Conservation (phyloP, 2,797 vertebrate species). For the Balearica regulorum region DNA sequence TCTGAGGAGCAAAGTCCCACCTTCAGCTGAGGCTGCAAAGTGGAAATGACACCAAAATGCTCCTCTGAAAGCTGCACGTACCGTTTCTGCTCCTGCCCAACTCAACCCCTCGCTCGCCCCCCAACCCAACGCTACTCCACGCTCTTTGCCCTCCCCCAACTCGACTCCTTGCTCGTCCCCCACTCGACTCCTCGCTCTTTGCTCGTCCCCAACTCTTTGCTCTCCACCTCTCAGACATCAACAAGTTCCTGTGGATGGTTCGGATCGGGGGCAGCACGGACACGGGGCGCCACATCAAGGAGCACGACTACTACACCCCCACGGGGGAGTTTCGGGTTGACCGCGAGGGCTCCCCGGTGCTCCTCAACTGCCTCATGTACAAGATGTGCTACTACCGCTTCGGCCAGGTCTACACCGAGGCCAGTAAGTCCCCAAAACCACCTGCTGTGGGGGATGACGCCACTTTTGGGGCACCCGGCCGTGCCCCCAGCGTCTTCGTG, state of each 20-base stretch:
- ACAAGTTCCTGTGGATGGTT: constrained; percentile 99
- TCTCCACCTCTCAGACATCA: constrained; percentile 85
- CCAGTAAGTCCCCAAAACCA: constrained; percentile 83
- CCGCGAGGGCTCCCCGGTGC: constrained; percentile 92
- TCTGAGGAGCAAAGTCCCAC: background rate
- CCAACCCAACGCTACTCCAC: background rate
- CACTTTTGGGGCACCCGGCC: fast-evolving
- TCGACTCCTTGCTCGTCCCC: background rate
- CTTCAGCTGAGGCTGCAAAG: background rate
- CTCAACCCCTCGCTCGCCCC: background rate
- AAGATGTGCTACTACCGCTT: constrained; percentile 99
- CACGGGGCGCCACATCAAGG: constrained; percentile 95
- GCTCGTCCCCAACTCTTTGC: background rate
- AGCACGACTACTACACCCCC: constrained; percentile 97
- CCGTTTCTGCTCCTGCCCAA: background rate
- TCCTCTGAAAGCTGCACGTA: fast-evolving
- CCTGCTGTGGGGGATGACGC: fast-evolving
- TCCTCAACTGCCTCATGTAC: constrained; percentile 99
- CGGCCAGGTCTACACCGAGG: constrained; percentile 98
- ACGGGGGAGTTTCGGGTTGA: constrained; percentile 97
- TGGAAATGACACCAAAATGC: fast-evolving
- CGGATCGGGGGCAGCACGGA: constrained; percentile 98
- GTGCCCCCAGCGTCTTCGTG: fast-evolving
- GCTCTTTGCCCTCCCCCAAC: background rate
- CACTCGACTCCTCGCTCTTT: background rate